A percentile compares a stretch with the other conserved stretches of the same genome.
These are phyloP conservation scores for Smutsia temminckii DNA, from an alignment of 2,797 vertebrate species.

Conservation along the genomic window DNA sequence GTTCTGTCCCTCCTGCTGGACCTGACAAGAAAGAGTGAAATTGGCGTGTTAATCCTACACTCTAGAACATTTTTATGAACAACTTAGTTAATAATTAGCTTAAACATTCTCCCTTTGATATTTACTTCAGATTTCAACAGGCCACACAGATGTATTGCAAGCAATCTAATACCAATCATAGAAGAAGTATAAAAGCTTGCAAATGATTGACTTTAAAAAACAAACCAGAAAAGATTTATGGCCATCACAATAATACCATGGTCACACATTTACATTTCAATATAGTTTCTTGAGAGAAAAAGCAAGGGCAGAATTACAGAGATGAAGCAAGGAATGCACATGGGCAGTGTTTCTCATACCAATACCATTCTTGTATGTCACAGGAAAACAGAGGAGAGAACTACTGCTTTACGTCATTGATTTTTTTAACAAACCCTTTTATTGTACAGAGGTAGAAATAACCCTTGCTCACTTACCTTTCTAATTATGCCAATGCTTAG, in stretches of 20 bases:
- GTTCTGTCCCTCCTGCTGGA: neutral
- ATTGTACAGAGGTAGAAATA: neutral
- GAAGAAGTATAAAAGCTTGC: conserved; percentile 26
- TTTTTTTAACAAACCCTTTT: conserved; percentile 45
- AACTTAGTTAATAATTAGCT: conserved; percentile 63
- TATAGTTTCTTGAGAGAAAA: conserved; percentile 45
- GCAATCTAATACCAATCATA: neutral
- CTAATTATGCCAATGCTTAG: neutral
- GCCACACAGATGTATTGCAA: conserved; percentile 31
- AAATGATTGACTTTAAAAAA: conserved; percentile 42
- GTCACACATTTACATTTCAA: neutral
- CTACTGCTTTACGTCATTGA: neutral
- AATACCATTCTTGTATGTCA: neutral
- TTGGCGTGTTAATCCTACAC: conserved; percentile 27
- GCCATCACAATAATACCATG: neutral
- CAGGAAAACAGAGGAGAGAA: neutral
- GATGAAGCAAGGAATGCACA: neutral
- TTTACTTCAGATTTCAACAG: conserved; percentile 45
- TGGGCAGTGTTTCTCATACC: neutral
- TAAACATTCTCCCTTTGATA: conserved; percentile 43
- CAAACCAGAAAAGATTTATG: conserved; percentile 32
- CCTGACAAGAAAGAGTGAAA: conserved; percentile 43
- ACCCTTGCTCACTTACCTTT: neutral
- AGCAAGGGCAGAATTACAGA: neutral
- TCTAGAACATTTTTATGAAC: conserved; percentile 38